Conservation (phyloP, 1,140 invertebrate species). For the Drosophila willistoni region DNA sequence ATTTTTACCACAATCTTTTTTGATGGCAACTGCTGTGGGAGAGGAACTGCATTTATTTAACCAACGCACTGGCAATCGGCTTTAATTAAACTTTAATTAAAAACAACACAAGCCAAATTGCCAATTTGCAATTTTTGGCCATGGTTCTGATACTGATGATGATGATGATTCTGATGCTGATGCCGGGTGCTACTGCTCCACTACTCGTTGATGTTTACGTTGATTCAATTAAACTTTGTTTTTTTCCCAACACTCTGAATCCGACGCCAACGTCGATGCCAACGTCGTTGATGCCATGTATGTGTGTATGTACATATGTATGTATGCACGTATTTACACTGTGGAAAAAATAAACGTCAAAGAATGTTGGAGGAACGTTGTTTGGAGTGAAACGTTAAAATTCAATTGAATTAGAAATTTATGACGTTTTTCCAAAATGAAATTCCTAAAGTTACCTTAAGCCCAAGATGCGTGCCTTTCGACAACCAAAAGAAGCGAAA, state of each 20-base stretch:
- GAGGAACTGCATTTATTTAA: conserved; percentile 33
- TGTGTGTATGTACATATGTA: too few relatives aligned
- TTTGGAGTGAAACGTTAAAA: background rate
- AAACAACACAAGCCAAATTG: conserved; percentile 73
- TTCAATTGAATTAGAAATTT: conserved; percentile 10
- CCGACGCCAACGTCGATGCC: background rate
- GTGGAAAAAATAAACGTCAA: background rate
- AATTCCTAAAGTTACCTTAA: conserved; percentile 8
- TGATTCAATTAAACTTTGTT: conserved; percentile 75
- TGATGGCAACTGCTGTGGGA: background rate
- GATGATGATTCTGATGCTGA: background rate
- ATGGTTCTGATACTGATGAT: conserved; percentile 11
- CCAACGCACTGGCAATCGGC: conserved; percentile 47
- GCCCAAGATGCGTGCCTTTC: background rate
- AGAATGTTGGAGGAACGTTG: background rate
- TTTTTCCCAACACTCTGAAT: conserved; percentile 52
- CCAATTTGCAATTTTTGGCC: conserved; percentile 57
- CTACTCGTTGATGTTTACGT: conserved; percentile 59
- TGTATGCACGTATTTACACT: background rate
- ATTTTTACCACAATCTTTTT: conserved; percentile 23
- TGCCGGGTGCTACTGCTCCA: conserved; percentile 7
- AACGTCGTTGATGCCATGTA: too few relatives aligned
- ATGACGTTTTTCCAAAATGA: conserved; percentile 5
- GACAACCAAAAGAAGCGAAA: background rate
- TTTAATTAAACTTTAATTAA: conserved; percentile 80